A percentile compares a stretch with the other conserved stretches of the same genome.
Evolutionary conservation across 2,797 vertebrate species (phyloP).

Genomic region (Ibycter americanus): DNA sequence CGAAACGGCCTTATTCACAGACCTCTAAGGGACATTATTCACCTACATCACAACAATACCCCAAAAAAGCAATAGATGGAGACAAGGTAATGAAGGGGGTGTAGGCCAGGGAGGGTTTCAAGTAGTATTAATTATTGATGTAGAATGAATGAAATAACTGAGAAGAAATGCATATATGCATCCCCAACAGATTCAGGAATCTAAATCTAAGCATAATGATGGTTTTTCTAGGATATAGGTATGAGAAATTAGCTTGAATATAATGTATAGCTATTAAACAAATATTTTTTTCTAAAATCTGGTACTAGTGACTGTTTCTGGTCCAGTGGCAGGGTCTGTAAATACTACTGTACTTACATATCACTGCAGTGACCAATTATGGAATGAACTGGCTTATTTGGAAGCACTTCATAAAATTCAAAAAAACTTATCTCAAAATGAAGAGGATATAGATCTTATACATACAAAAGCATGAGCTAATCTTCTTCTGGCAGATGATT

Average conservation of each 20-base stretch:
- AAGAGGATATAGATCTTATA: background rate
- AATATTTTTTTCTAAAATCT: background rate
- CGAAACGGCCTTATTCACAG: conserved; percentile 85
- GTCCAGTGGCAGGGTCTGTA: background rate
- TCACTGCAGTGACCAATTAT: background rate
- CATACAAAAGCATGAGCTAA: background rate
- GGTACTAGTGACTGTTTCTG: background rate
- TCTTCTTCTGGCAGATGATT: background rate
- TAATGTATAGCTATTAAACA: background rate
- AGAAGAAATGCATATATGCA: background rate
- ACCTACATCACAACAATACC: conserved; percentile 80
- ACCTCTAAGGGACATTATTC: conserved; percentile 69
- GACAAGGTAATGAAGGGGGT: conserved; percentile 80
- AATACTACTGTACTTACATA: background rate
- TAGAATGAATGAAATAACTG: background rate
- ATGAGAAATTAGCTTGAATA: background rate
- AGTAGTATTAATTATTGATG: background rate
- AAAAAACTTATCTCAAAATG: background rate
- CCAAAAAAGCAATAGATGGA: conserved; percentile 84
- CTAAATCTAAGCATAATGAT: background rate
- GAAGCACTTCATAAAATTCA: background rate
- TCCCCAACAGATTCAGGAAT: background rate
- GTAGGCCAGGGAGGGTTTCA: background rate
- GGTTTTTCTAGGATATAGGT: background rate
- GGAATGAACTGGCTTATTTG: background rate